Evolutionary conservation across 2,797 vertebrate species (phyloP).

Genomic region (Spinus pinus): DNA sequence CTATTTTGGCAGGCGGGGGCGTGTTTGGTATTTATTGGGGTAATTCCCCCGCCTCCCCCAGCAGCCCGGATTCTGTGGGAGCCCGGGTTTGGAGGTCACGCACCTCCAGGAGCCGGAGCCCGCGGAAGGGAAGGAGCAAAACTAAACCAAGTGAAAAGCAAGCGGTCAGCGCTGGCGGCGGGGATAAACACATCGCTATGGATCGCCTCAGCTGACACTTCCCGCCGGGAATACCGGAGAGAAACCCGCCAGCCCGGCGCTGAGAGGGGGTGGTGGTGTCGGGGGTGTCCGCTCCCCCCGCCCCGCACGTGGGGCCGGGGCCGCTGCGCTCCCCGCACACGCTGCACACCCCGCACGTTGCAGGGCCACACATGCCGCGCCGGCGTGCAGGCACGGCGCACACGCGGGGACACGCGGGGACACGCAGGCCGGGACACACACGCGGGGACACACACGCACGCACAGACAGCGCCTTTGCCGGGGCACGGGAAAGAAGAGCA

Average conservation of each 20-base stretch:
- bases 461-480: neutral
- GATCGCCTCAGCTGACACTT: neutral
- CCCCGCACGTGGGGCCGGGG: neutral
- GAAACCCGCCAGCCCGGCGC: neutral
- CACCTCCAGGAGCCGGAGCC: neutral
- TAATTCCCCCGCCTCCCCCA: neutral
- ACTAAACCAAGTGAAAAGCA: neutral
- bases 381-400: neutral
- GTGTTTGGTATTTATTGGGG: neutral
- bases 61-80: neutral
- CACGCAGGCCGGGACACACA: neutral
- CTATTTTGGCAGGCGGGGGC: neutral
- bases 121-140: neutral
- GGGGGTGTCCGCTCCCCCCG: neutral
- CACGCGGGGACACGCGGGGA: neutral
- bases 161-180: neutral
- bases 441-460: neutral
- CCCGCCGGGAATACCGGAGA: neutral
- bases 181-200: neutral
- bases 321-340: neutral
- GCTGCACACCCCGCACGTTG: neutral
- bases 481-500: neutral
- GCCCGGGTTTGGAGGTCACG: neutral
- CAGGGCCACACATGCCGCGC: neutral
- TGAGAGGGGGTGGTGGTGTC: neutral